Percentiles rank a stretch among this genome's conserved stretches.
These are phyloP conservation scores for Drosophila nannoptera DNA, from an alignment of 1,140 invertebrate genomes.

Conservation along the genomic window DNA sequence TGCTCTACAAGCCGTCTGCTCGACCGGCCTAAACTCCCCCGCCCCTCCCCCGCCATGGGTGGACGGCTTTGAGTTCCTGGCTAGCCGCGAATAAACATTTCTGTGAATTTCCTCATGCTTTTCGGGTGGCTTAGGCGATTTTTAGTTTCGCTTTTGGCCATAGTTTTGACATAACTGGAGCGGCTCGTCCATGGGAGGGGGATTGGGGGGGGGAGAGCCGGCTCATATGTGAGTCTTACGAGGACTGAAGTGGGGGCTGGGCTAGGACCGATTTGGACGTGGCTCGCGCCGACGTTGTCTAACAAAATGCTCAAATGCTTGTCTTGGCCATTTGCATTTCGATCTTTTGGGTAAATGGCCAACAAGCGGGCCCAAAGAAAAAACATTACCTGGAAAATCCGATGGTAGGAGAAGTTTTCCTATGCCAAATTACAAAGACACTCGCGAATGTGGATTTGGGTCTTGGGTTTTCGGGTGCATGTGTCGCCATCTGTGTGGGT, in stretches of 20 bases:
- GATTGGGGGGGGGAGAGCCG: neutral
- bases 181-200: slow-evolving; percentile 28
- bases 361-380: slow-evolving; percentile 24
- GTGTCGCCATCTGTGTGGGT: neutral
- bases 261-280: slow-evolving; percentile 55
- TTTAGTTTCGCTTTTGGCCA: slow-evolving; percentile 38
- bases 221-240: slow-evolving; percentile 39
- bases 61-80: slow-evolving; percentile 26
- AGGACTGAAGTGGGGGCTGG: slow-evolving; percentile 31
- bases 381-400: slow-evolving; percentile 55
- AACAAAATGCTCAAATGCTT: slow-evolving; percentile 71
- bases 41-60: neutral
- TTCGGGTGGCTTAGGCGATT: slow-evolving; percentile 9
- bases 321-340: slow-evolving; percentile 74
- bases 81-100: slow-evolving; percentile 43
- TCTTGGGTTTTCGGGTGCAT: slow-evolving; percentile 34
- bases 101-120: slow-evolving; percentile 61
- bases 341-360: slow-evolving; percentile 70
- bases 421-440: slow-evolving; percentile 61
- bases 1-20: slow-evolving; percentile 52
- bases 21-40: neutral
- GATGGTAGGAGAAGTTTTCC: slow-evolving; percentile 74
- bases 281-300: slow-evolving; percentile 46
- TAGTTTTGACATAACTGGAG: slow-evolving; percentile 73
- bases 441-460: slow-evolving; percentile 19